Conservation (phyloP, 2,797 vertebrate species). For the Australoheros facetus region DNA sequence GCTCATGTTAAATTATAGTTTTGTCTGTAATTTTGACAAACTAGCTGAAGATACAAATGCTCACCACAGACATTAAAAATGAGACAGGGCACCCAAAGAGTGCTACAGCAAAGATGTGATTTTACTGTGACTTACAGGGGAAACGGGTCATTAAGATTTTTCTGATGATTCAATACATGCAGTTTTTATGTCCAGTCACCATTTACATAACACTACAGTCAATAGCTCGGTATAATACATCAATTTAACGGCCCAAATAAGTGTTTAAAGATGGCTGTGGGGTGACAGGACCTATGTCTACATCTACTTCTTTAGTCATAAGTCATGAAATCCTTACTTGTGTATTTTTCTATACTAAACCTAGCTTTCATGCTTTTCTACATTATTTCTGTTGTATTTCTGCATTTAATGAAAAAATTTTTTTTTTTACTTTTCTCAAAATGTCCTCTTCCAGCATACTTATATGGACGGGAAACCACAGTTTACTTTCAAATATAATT, state of each 20-base stretch:
- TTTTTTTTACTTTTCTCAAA: neutral
- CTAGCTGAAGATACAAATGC: neutral
- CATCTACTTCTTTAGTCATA: no score
- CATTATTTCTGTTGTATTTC: no score
- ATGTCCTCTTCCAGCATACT: rapidly evolving
- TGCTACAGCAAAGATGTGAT: neutral
- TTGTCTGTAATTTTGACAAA: neutral
- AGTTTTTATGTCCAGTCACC: neutral
- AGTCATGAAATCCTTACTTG: no score
- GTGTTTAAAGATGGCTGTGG: neutral
- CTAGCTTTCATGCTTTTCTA: no score
- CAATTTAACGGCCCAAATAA: neutral
- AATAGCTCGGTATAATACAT: rapidly evolving
- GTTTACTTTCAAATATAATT: neutral
- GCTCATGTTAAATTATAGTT: neutral
- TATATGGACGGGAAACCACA: no score
- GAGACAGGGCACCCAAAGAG: neutral
- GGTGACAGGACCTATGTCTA: no score
- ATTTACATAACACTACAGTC: rapidly evolving
- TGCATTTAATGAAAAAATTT: no score
- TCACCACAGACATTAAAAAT: neutral
- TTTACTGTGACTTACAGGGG: neutral
- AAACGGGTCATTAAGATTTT: neutral
- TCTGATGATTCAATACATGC: no score
- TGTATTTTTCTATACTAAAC: no score